Base-by-base conservation (phyloP, 2,113 vertebrate genomes). In the Oryzias javanicus region DNA sequence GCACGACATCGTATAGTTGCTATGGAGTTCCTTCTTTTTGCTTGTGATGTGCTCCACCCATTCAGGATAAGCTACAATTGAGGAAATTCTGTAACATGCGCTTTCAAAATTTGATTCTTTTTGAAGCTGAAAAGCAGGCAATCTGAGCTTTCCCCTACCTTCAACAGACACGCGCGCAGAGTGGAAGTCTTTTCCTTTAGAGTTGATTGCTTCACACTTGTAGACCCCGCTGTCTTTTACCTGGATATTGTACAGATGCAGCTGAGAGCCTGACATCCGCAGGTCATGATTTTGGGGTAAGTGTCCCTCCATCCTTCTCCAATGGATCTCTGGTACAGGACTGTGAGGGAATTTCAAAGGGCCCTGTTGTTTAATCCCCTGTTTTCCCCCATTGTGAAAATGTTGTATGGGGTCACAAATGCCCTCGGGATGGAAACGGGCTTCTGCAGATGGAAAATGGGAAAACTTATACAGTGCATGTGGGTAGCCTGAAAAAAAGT, bases 41-140 rank as follows among this genome's bases (percentile, higher is more conserved):
- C 93, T 94, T 73, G 90, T 94, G 81, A 98, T 95, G 76, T 93
- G 91, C 76, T 96, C 93, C 56, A 93, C 91, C 96, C 95, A 99
- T 80, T 96, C 93, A 1, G 97, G 96, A 85, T 90, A 89, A 45
- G 95, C 97, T 99, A 78, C 49, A 88, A 77, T 74, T 10, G 60
- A 72, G 19, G 16, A 64, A 44, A 42, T 42, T 6, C 12, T 46
- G 18, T 59, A 35, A 52, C n/a, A 35, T 13, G 40, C 3, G 10
- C 35, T 35, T 3, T 35, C 10, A 12, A 35, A 35, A 13, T 35
- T 10, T 35, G 35, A 10, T 8, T 2, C 0, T 10, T 12, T 12
- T 35, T 12, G 3, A 35, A 35, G 2, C 8, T 10, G 35, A 35
- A 35, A 35, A 35, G 35, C 35, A 35, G 5, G 27, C 6, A 7